Evolutionary conservation across 1,140 invertebrate species (phyloP).

Genomic region (Protaetia brevitarsis): DNA sequence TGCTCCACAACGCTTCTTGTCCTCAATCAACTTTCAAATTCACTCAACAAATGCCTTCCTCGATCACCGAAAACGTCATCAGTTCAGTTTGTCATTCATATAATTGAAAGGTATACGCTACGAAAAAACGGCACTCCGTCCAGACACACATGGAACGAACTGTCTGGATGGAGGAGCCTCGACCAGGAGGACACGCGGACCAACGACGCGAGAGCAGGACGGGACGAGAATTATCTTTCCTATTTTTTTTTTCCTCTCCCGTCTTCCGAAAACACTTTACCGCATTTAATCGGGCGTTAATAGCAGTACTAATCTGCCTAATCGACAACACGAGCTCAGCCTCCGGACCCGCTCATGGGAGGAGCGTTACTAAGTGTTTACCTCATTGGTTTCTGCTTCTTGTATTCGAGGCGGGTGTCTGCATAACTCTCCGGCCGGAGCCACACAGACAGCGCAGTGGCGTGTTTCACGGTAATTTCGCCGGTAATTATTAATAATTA

Average conservation of each 20-base stretch:
- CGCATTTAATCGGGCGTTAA: slow-evolving; percentile 31
- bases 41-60: too few species aligned
- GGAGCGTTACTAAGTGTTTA: slow-evolving; percentile 32
- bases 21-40: neutral
- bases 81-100: too few species aligned
- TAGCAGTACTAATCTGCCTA: slow-evolving; percentile 17
- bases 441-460: neutral
- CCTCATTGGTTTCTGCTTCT: slow-evolving; percentile 37
- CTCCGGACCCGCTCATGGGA: slow-evolving; percentile 26
- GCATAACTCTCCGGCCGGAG: neutral
- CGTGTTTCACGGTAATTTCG: slow-evolving; percentile 1
- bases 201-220: neutral
- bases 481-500: slow-evolving; percentile 5
- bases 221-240: slow-evolving; percentile 2
- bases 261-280: slow-evolving; percentile 19
- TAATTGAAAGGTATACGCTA: too few species aligned
- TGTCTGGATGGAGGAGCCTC: neutral
- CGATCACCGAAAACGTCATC: too few species aligned
- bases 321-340: slow-evolving; percentile 19
- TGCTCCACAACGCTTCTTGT: too few species aligned
- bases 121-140: too few species aligned
- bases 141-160: neutral
- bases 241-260: slow-evolving; percentile 14
- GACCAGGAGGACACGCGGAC: neutral
- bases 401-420: slow-evolving; percentile 30